Evolutionary conservation across 1,140 invertebrate species (phyloP).

Genomic region (Eueides isabella): DNA sequence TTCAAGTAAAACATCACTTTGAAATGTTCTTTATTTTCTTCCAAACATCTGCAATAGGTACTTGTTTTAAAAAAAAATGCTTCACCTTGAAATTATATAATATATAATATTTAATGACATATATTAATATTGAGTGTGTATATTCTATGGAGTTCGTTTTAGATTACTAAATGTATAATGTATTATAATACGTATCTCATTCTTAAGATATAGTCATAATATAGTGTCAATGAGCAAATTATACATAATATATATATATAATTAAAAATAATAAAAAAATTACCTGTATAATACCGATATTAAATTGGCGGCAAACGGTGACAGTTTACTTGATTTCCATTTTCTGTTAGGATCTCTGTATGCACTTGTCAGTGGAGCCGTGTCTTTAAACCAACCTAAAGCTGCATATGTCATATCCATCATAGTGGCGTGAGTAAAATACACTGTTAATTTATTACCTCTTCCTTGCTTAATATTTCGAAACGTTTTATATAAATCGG

Average conservation of each 20-base stretch:
- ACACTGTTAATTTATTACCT: conserved; percentile 68
- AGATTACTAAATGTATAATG: too few relatives aligned
- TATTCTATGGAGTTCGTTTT: too few relatives aligned
- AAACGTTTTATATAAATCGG: conserved; percentile 86
- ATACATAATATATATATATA: background rate
- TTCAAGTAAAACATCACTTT: conserved; percentile 67
- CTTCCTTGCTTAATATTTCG: conserved; percentile 68
- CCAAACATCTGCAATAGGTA: conserved; percentile 52
- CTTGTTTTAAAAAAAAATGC: too few relatives aligned
- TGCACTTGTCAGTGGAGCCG: conserved; percentile 43
- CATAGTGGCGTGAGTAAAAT: conserved; percentile 57
- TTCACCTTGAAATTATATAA: too few relatives aligned
- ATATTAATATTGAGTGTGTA: background rate
- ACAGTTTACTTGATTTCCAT: conserved; percentile 59
- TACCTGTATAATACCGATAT: conserved; percentile 65
- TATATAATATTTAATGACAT: too few relatives aligned
- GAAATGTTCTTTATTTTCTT: conserved; percentile 46
- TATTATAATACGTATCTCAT: too few relatives aligned
- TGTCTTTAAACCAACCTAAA: conserved; percentile 63
- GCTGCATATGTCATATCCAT: conserved; percentile 61
- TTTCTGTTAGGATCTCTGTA: conserved; percentile 57
- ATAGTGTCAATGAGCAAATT: too few relatives aligned
- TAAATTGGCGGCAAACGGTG: conserved; percentile 58
- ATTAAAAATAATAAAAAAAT: conserved; percentile 15
- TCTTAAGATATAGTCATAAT: too few relatives aligned